phyloP scores from a whole-genome alignment of 2,113 vertebrate species.

The Ramphastos sulfuratus region DNA sequence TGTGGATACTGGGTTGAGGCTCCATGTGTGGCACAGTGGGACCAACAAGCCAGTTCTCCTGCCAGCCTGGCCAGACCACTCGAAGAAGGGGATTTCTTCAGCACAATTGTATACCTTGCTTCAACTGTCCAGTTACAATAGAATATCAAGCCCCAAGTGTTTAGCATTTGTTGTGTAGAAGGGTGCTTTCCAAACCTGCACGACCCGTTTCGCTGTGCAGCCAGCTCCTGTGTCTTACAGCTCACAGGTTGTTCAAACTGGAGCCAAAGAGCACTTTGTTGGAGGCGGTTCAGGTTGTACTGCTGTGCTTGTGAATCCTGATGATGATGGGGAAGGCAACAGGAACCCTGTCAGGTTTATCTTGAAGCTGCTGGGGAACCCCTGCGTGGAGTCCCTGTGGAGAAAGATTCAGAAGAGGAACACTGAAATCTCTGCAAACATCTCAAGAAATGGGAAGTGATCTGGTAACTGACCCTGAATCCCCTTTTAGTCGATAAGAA shows the following conservation, averaged over 20 bases:
- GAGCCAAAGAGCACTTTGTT: fast-evolving
- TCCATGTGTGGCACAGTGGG: fast-evolving
- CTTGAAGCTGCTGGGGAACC: constrained; percentile 2
- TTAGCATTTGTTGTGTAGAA: neutral
- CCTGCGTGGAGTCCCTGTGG: neutral
- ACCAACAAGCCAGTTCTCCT: fast-evolving
- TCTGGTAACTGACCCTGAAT: neutral
- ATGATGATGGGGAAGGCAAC: neutral
- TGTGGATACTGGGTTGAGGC: neutral
- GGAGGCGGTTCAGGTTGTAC: neutral
- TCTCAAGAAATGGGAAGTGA: neutral
- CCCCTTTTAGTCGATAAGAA: neutral
- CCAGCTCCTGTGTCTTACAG: neutral
- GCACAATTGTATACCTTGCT: neutral
- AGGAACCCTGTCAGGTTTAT: neutral
- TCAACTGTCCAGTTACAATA: neutral
- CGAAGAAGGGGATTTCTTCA: neutral
- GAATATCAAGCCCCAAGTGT: neutral
- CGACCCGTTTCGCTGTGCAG: neutral
- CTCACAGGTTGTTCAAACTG: neutral
- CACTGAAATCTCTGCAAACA: neutral
- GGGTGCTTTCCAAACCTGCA: neutral
- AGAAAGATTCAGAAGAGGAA: neutral
- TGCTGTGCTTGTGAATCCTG: neutral
- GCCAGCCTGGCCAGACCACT: neutral